Evolutionary conservation across 2,113 vertebrate species (phyloP).

Genomic region (Haliaeetus leucogaster): DNA sequence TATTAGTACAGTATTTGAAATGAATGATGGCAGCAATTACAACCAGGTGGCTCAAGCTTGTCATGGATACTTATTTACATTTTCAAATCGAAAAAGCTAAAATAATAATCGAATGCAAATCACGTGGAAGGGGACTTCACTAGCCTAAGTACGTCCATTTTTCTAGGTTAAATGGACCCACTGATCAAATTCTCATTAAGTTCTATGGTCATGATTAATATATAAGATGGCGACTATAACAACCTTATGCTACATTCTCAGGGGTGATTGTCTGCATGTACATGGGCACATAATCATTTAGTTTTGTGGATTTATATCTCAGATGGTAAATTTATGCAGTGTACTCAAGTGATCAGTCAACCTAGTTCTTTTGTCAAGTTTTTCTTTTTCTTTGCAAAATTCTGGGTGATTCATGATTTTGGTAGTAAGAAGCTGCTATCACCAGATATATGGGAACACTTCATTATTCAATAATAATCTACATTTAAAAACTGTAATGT

Average conservation of each 20-base stretch:
- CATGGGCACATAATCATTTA: background rate
- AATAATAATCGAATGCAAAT: background rate
- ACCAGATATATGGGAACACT: background rate
- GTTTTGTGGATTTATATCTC: background rate
- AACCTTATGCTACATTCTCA: background rate
- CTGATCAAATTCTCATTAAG: background rate
- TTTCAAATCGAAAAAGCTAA: background rate
- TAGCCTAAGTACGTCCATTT: background rate
- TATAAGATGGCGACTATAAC: background rate
- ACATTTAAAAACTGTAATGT: background rate
- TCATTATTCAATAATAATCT: background rate
- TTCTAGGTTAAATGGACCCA: background rate
- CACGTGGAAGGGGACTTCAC: background rate
- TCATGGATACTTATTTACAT: background rate
- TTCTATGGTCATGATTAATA: background rate
- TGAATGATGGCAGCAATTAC: background rate
- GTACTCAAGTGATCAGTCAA: background rate
- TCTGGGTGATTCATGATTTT: background rate
- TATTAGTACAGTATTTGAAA: background rate
- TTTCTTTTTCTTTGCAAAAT: background rate
- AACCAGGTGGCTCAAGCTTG: background rate
- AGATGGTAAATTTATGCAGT: background rate
- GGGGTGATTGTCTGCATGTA: background rate
- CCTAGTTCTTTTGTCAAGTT: background rate
- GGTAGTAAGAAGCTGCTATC: background rate